phyloP scores from a whole-genome alignment of 2,888 invertebrate species.

The Leptinotarsa haldemani region DNA sequence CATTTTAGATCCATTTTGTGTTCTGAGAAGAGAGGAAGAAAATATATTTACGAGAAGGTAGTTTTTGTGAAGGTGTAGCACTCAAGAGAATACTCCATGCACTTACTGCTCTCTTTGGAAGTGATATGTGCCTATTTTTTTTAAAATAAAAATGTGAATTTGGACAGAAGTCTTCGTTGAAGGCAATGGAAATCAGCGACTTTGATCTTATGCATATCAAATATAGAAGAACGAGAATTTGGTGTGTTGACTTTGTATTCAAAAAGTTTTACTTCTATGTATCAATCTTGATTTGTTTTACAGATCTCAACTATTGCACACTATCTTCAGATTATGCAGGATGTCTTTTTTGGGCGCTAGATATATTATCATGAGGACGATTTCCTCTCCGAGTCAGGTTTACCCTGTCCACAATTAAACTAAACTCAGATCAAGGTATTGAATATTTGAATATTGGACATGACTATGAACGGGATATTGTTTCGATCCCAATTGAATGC shows the following conservation, averaged over 20 bases:
- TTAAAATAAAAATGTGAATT: slow-evolving; percentile 68
- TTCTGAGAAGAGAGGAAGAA: slow-evolving; percentile 85
- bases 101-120: slow-evolving; percentile 70
- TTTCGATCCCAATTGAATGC: too few relatives aligned
- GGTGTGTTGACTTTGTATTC: slow-evolving; percentile 43
- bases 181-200: slow-evolving; percentile 66
- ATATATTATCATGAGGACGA: slow-evolving; percentile 26
- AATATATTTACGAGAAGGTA: slow-evolving; percentile 87
- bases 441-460: too few relatives aligned
- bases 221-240: slow-evolving; percentile 49
- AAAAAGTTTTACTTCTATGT: slow-evolving; percentile 13
- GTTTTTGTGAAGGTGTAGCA: slow-evolving; percentile 89
- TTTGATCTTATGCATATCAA: slow-evolving; percentile 60
- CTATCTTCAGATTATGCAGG: slow-evolving; percentile 42
- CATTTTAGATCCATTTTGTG: slow-evolving; percentile 71
- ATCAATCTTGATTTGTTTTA: slow-evolving; percentile 36
- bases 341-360: slow-evolving; percentile 30
- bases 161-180: slow-evolving; percentile 72
- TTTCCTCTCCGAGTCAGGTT: neutral
- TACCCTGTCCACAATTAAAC: too few relatives aligned
- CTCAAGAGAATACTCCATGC: slow-evolving; percentile 77
- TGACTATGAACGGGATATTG: too few relatives aligned
- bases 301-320: slow-evolving; percentile 49
- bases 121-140: slow-evolving; percentile 68
- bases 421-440: too few relatives aligned